Evolutionary conservation across 30 jellyfish, hydroid and myxozoan species (phyloP), one percentile per base, ranked within the genome.

Genomic region (Calvadosia cruxmelitensis): DNA sequence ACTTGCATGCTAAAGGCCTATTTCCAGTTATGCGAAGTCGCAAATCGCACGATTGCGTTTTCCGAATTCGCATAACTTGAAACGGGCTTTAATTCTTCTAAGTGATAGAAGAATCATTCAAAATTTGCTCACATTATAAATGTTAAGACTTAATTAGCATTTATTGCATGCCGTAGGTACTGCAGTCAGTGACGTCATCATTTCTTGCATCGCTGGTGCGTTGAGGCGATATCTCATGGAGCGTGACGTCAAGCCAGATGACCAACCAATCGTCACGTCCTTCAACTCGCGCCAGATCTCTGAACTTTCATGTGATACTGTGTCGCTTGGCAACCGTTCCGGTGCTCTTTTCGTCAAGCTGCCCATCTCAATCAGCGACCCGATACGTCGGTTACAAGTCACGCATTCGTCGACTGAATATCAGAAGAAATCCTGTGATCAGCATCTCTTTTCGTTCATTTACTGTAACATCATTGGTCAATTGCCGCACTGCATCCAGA

Each of bases 151-250:
- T n/a, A n/a, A n/a, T n/a, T n/a, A 5, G 7, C 12, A 57, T 12
- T 5, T 5, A 10, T 42, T 29, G 63, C 52, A 34, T 10, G 20
- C 52, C 63, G 49, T 49, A 89, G 98, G 68, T 29, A 53, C 94
- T 1, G 82, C 99, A 16, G 96, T 84, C 33, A 92, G 84, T 64
- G 99, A 92, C 68, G 96, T 92, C 67, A 50, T 92, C 10, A 67
- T 87, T 35, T 76, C 99, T 0, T 84, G 95, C 77, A 57, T 92
- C 13, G 96, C 96, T 16, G 96, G 96, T 3, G 96, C 96, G 1
- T 69, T 92, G 12, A 84, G 96, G 36, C 67, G 63, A 34, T 92
- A 92, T 63, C 68, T 92, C 53, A 76, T 66, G 33, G 78, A 51
- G 29, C 82, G 83, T 25, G 33, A 68, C 15, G 72, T n/a, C 3